Evolutionary conservation across 2,113 vertebrate species (phyloP), one percentile per base, ranked within the genome.

Genomic region (Zootoca vivipara): DNA sequence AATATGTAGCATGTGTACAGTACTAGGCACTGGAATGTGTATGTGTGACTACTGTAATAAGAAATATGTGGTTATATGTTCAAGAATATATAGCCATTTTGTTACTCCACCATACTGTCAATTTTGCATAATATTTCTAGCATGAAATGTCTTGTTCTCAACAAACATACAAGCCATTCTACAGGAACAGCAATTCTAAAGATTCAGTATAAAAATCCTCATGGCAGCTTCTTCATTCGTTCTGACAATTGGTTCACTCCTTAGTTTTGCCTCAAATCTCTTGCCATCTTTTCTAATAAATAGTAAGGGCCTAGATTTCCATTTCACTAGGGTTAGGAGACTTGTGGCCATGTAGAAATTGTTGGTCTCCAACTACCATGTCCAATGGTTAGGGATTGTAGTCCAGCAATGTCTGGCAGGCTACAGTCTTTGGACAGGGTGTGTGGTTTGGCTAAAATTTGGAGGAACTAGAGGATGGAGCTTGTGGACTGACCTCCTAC

Each of bases 11-110:
- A 82, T 81, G 87, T 79, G 83, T 52, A 16, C 30, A 80, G 56
- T 81, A 33, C 89, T 92, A 80, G 90, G 18, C 16, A 22, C 26
- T 93, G n/a, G 38, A 42, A 87, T 87, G 0, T 42, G n/a, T 30
- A 89, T 86, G 86, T 83, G 20, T 88, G 28, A 28, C 56, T 24
- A 30, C 6, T 24, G 9, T 30, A 78, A 67, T 28, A 85, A 35
- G 24, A 42, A 64, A 18, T 52, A 52, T 52, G 46, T 52, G 46
- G 46, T 52, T 1, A 6, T 28, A 30, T 78, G 13, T 78, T 52
- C n/a, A 33, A 35, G 7, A 33, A n/a, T 70, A n/a, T 7, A n/a
- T 70, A 70, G 12, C 20, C 4, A 24, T 16, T 15, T 52, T 52
- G 4, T 46, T 52, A 78, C 20, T 52, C 24, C 6, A 28, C 77